Evolutionary conservation across 1,140 invertebrate genomes (phyloP).

Genomic region (Heliconius hermathena): DNA sequence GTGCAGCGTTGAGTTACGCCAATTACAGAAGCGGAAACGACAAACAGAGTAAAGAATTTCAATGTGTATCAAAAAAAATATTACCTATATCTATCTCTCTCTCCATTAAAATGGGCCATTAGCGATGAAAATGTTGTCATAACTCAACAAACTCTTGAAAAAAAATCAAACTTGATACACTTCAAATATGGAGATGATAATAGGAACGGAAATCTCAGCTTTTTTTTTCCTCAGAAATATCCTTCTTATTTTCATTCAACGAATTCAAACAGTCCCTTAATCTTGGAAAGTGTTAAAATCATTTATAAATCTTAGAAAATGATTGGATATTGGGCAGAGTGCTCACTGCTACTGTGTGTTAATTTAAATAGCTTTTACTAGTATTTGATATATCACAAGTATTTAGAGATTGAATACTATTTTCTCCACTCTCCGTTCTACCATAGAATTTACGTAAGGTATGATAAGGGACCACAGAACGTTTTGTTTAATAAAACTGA

Average conservation of each 20-base stretch:
- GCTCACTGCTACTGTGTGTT: neutral
- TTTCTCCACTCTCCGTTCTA: no score
- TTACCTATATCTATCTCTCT: no score
- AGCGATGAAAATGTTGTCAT: neutral
- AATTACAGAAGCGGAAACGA: neutral
- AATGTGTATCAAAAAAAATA: no score
- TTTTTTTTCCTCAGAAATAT: neutral
- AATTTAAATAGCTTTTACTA: neutral
- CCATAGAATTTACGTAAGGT: no score
- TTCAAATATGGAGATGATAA: neutral
- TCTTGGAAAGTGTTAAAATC: slow-evolving; percentile 10
- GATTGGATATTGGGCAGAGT: neutral
- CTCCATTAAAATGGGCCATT: neutral
- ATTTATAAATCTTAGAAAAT: slow-evolving; percentile 8
- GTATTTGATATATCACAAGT: neutral
- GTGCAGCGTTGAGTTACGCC: neutral
- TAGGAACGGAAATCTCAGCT: neutral
- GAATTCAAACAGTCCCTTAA: neutral
- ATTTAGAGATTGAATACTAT: no score
- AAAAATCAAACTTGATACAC: slow-evolving; percentile 9
- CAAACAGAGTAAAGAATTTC: neutral
- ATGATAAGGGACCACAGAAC: no score
- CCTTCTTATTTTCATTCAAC: neutral
- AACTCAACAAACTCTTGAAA: neutral
- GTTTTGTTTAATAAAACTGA: no score